Evolutionary conservation across 2,888 invertebrate genomes (phyloP), one percentile per base, ranked within the genome.

Genomic region (Fragum sueziense): DNA sequence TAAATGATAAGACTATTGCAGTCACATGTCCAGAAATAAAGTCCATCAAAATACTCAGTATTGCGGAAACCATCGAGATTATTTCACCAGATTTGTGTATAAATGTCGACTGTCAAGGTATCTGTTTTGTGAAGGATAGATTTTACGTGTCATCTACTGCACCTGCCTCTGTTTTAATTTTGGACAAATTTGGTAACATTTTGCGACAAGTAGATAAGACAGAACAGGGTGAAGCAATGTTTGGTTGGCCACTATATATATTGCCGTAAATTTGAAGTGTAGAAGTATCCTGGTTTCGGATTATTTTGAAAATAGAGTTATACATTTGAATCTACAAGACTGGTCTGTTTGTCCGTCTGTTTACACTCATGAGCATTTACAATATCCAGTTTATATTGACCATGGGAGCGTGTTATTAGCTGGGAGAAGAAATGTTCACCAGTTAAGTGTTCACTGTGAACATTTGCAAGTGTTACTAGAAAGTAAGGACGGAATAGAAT

Each of bases 41-140:
- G 29, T 61, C 61, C 2, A 31, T 61, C n/a, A 61, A 14, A n/a
- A 31, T 29, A 17, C 14, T 61, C n/a, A 61, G 17, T 17, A n/a
- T 61, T 33, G 33, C 29, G 33, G n/a, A 31, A 29, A 31, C 14
- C 9, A 33, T 61, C 17, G n/a, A 33, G 27, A 61, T 33, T n/a
- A n/a, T n/a, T 33, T 31, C 33, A 31, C 0, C 29, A 20, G n/a
- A 11, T 4, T 31, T 61, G 3, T 33, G 33, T 31, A 2, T 61
- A 14, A 61, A 61, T 1, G 33, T 61, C n/a, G 61, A 61, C n/a
- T 61, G 61, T 7, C 61, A 61, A 20, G 61, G 61, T n/a, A 61
- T 61, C 2, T 31, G 33, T 33, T 33, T 33, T 22, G 20, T 11
- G 6, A 61, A 61, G 3, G 31, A 31, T 14, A 1, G 4, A 11